These are phyloP conservation scores for Crematogaster levior DNA, from an alignment of 2,888 invertebrate genomes.

Conservation along the genomic window DNA sequence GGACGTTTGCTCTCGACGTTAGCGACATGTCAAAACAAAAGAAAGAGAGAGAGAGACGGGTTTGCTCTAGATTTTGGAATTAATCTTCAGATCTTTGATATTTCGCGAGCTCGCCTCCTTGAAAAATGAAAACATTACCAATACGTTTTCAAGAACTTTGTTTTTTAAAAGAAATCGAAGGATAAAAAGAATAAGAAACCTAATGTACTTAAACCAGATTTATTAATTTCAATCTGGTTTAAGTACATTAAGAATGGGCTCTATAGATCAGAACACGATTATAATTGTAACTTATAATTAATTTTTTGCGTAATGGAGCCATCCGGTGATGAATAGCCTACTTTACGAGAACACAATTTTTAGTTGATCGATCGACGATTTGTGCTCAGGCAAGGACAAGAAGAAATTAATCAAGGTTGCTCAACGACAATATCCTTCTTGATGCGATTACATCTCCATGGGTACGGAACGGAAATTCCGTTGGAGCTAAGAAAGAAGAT, in stretches of 20 bases:
- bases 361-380: slow-evolving; percentile 29
- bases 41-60: neutral
- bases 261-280: neutral
- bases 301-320: neutral
- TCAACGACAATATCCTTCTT: slow-evolving; percentile 73
- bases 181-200: too few species aligned
- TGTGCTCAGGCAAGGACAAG: slow-evolving; percentile 19
- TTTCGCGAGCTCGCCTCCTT: neutral
- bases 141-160: neutral
- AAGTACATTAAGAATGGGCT: neutral
- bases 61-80: slow-evolving; percentile 29
- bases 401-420: slow-evolving; percentile 72
- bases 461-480: slow-evolving; percentile 59
- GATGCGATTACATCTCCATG: slow-evolving; percentile 77
- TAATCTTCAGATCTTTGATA: slow-evolving; percentile 1
- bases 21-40: slow-evolving; percentile 22
- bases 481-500: slow-evolving; percentile 37
- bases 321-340: neutral
- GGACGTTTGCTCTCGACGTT: slow-evolving; percentile 63
- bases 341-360: slow-evolving; percentile 30
- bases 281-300: neutral
- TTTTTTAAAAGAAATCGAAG: neutral
- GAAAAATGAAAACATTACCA: neutral
- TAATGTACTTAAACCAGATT: too few species aligned
- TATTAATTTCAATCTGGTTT: neutral